phyloP scores from a whole-genome alignment of 2,797 vertebrate species.

The Enteromius treurensis region DNA sequence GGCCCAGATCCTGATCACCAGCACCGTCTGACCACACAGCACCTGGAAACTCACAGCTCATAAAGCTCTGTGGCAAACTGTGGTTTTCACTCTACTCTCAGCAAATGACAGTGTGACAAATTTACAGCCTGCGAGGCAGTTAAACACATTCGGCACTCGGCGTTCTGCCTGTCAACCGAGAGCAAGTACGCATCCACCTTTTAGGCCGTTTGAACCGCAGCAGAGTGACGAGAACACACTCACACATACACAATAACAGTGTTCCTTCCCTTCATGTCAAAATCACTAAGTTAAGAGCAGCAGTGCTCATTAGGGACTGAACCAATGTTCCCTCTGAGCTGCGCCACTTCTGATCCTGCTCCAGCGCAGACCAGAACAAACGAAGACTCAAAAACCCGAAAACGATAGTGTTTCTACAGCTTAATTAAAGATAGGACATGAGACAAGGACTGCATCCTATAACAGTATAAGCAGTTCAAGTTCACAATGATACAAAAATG shows the following conservation, averaged over 20 bases:
- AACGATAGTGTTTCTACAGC: not conserved
- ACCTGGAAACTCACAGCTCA: constrained; percentile 72
- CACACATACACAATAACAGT: constrained; percentile 1
- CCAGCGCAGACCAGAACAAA: not conserved
- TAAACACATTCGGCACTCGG: constrained; percentile 47
- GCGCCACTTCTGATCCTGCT: not conserved
- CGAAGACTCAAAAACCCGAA: not conserved
- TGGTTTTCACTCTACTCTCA: constrained; percentile 75
- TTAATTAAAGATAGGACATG: not conserved
- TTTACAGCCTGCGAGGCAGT: constrained; percentile 72
- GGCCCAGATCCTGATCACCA: constrained; percentile 64
- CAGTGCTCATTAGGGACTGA: constrained; percentile 40
- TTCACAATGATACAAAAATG: not conserved
- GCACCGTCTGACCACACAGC: constrained; percentile 70
- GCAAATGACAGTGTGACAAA: constrained; percentile 71
- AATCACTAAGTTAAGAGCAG: constrained; percentile 39
- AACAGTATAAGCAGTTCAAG: not conserved
- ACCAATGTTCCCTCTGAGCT: not conserved
- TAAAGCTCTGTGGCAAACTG: constrained; percentile 78
- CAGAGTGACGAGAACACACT: constrained; percentile 6
- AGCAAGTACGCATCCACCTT: constrained; percentile 52
- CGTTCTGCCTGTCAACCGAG: constrained; percentile 33
- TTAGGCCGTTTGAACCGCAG: constrained; percentile 48
- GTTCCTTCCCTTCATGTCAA: constrained; percentile 41
- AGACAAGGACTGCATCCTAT: not conserved